Evolutionary conservation across 2,888 invertebrate species (phyloP).

Genomic region (Eurois occulta): DNA sequence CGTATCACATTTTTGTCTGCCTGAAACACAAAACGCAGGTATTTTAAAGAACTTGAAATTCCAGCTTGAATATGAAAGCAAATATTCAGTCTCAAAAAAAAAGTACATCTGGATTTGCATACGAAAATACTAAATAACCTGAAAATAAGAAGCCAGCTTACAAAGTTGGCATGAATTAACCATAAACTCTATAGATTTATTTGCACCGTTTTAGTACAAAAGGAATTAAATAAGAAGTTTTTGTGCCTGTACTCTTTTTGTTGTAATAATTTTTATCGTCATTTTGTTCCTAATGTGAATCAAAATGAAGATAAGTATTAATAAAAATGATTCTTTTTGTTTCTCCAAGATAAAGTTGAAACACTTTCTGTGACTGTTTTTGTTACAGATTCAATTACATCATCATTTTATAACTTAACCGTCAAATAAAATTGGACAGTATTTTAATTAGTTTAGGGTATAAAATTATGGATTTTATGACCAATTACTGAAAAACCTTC

Average conservation of each 20-base stretch:
- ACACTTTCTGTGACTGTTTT: conserved; percentile 15
- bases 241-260: conserved; percentile 8
- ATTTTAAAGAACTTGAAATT: background rate
- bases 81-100: background rate
- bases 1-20: background rate
- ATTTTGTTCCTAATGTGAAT: background rate
- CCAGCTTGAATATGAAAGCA: background rate
- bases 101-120: background rate
- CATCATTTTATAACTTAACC: conserved; percentile 4
- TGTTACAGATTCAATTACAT: background rate
- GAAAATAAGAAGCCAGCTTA: background rate
- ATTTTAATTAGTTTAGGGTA: conserved; percentile 7
- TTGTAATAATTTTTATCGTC: background rate
- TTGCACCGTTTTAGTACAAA: background rate
- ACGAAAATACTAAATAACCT: conserved; percentile 1
- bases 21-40: background rate
- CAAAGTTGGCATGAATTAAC: conserved; percentile 18
- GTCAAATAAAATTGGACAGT: background rate
- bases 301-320: background rate
- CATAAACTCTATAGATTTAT: conserved; percentile 11
- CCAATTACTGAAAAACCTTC: conserved; percentile 12
- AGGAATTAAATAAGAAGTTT: background rate
- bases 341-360: background rate
- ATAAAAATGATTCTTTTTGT: background rate
- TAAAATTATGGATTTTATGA: conserved; percentile 10